Evolutionary conservation across 2,797 vertebrate species (phyloP).

Genomic region (Carapus acus): DNA sequence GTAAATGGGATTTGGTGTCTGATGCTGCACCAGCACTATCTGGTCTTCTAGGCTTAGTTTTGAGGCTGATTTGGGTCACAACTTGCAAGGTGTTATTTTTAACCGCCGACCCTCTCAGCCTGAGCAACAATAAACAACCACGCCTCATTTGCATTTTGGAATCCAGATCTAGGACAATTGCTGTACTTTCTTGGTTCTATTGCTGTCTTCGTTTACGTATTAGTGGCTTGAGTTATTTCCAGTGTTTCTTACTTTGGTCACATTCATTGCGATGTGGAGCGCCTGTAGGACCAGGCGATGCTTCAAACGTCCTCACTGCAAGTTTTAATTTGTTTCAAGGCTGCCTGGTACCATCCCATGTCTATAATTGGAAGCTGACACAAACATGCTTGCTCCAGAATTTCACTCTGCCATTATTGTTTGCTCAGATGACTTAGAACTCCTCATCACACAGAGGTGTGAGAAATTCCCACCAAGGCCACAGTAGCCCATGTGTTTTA

Average conservation of each 20-base stretch:
- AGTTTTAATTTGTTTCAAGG: slow-evolving; percentile 62
- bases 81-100: slow-evolving; percentile 71
- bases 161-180: slow-evolving; percentile 40
- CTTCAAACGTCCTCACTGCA: slow-evolving; percentile 24
- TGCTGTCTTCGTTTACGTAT: slow-evolving; percentile 15
- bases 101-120: slow-evolving; percentile 65
- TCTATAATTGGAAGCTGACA: slow-evolving; percentile 59
- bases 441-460: slow-evolving; percentile 40
- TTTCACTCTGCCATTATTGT: slow-evolving; percentile 62
- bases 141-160: slow-evolving; percentile 56
- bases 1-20: slow-evolving; percentile 57
- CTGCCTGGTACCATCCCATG: slow-evolving; percentile 49
- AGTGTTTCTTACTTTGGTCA: slow-evolving; percentile 24
- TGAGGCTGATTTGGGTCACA: slow-evolving; percentile 72
- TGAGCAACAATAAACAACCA: slow-evolving; percentile 57
- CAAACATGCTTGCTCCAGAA: slow-evolving; percentile 57
- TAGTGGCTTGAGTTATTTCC: slow-evolving; percentile 32
- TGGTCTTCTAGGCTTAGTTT: slow-evolving; percentile 66
- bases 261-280: slow-evolving; percentile 30
- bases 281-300: slow-evolving; percentile 10
- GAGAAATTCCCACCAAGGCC: slow-evolving; percentile 46
- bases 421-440: slow-evolving; percentile 60
- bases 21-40: slow-evolving; percentile 46
- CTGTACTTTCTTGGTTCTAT: slow-evolving; percentile 19
- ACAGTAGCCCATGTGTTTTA: slow-evolving; percentile 38